phyloP scores from a whole-genome alignment of 2,797 vertebrate genomes.

The Sarcophilus harrisii region DNA sequence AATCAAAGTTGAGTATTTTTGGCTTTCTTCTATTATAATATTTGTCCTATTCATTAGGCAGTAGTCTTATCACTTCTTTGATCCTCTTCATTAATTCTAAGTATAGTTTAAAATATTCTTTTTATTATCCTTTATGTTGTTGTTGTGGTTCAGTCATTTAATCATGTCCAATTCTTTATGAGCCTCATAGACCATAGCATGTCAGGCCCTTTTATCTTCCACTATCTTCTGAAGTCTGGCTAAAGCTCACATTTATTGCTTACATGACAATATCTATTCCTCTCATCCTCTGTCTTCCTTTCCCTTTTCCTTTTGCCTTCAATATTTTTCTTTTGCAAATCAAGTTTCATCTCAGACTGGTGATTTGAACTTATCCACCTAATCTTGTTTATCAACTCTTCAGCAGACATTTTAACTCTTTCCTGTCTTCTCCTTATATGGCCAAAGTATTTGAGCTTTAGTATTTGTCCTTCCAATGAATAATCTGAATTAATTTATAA shows the following conservation, averaged over 20 bases:
- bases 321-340: no score
- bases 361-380: no score
- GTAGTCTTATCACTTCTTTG: background rate
- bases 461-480: no score
- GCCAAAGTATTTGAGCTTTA: background rate
- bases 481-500: no score
- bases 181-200: background rate
- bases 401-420: no score
- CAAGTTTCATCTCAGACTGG: no score
- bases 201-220: no score
- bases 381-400: no score
- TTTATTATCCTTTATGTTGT: background rate
- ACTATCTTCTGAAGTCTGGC: no score
- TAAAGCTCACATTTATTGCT: background rate
- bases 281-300: background rate
- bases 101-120: background rate
- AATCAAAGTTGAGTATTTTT: no score
- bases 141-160: background rate
- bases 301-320: background rate
- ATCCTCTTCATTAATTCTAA: background rate
- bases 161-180: background rate
- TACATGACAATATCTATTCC: background rate
- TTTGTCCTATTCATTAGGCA: no score
- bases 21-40: no score
- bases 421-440: background rate